These are phyloP conservation scores for Trachelus iudaicus DNA, from an alignment of 2,888 invertebrate species.

Conservation along the genomic window DNA sequence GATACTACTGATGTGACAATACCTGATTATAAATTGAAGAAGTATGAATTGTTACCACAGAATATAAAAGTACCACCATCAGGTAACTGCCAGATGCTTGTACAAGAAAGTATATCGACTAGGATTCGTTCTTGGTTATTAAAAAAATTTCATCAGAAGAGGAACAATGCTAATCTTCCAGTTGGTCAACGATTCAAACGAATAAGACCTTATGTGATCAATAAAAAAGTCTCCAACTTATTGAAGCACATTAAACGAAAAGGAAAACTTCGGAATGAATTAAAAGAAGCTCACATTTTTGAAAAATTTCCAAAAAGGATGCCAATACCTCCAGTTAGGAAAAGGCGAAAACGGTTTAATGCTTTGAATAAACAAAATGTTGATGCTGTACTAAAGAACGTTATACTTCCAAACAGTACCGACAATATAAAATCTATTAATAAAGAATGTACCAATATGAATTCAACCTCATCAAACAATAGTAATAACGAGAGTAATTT, in stretches of 20 bases:
- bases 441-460: not conserved
- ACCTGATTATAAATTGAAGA: not conserved
- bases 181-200: not conserved
- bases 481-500: not conserved
- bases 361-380: not conserved
- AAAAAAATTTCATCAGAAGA: conserved; percentile 6
- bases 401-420: not conserved
- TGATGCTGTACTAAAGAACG: not conserved
- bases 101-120: not conserved
- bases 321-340: not conserved
- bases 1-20: not conserved
- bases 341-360: not conserved
- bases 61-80: not conserved
- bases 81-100: not conserved
- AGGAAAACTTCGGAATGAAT: not conserved
- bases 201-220: not conserved
- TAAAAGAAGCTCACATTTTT: not conserved
- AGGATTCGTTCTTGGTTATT: conserved; percentile 6
- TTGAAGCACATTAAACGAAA: not conserved
- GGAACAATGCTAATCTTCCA: not conserved
- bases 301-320: not conserved
- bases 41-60: not conserved
- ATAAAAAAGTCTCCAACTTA: not conserved
- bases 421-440: not conserved
- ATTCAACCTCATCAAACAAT: not conserved